Evolutionary conservation across 2,888 invertebrate genomes (phyloP), one percentile per base, ranked within the genome.

Genomic region (Pseudeuparius sepicola): DNA sequence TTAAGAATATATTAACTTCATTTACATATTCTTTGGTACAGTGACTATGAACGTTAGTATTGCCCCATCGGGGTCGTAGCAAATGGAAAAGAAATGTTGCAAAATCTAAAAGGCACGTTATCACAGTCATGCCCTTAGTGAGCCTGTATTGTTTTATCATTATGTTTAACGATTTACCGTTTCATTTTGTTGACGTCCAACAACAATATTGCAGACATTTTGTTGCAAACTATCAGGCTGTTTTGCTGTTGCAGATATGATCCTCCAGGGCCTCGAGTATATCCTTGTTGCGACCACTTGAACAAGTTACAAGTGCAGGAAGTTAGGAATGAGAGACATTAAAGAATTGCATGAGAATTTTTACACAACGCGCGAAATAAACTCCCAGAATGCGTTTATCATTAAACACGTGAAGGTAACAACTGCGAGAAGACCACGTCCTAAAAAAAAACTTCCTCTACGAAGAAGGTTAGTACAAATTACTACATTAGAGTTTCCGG

Each of bases 1-100:
- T 20, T 6, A 20, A 20, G 20, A 20, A 20, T 6, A 20, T 20
- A 20, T 20, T 20, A 20, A 7, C 14, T 25, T 23, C 6, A 30
- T 39, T 28, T 36, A 24, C 36, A 12, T 40, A 10, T 25, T 7
- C 6, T 25, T 10, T 6, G 26, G 6, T 25, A n/a, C 5, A 25
- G 6, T 25, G 10, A 25, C 7, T 25, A 25, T 25, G 26, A 25
- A 25, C 11, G 26, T n/a, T 9, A 25, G 26, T 25, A 25, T 25
- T 25, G 11, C 26, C 26, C 10, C 26, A 25, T 25, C 26, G 26
- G 26, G 11, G 11, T 10, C 20, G 7, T 7, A n/a, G n/a, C 7
- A 20, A 20, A n/a, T n/a, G 7, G n/a, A n/a, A n/a, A n/a, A n/a
- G n/a, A n/a, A n/a, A 20, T 20, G 20, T 20, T 20, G 20, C 20